Base-by-base conservation (phyloP, 2,888 invertebrate species). In the Metalampra italica region DNA sequence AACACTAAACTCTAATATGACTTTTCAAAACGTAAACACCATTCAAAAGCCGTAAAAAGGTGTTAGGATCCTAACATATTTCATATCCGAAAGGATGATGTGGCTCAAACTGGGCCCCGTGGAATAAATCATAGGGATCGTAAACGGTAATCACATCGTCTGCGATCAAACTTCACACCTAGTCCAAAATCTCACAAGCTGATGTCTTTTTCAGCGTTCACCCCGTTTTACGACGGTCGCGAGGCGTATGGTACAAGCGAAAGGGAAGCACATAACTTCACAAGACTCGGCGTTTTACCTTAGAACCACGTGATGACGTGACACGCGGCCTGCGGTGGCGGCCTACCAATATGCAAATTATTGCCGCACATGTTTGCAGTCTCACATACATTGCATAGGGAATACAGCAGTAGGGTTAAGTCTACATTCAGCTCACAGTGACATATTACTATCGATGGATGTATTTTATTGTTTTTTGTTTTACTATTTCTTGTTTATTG, bases 121-220 rank as follows among this genome's bases (percentile, higher is more conserved):
- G 61, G 61, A 62, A 64, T 73, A 71, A 71, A 78, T 80, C 75
- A 75, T 67, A 58, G 56, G 40, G 51, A 52, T 68, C 80, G 70
- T 85, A 82, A 85, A 84, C 66, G 56, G 60, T 68, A 70, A 79
- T 79, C 72, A 70, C 68, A 61, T 56, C 61, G 52, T 62, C 61
- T 62, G 75, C 68, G 76, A 79, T 80, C 75, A 68, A 63, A 70
- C 70, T 82, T 86, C 78, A 72, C 85, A 83, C 84, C 76, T 80
- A 71, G 74, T 71, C 72, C 66, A 56, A 70, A 75, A 78, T 77
- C 76, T 69, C 71, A 66, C 60, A 62, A 57, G 57, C 66, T 68
- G 75, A 80, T 78, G 82, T 84, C 82, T 83, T 79, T 81, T 78
- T 82, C 80, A 75, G 65, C 71, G 72, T 66, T 71, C 74, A 71